Evolutionary conservation across 2,797 vertebrate species (phyloP), one percentile per base, ranked within the genome.

Genomic region (Characodon lateralis): DNA sequence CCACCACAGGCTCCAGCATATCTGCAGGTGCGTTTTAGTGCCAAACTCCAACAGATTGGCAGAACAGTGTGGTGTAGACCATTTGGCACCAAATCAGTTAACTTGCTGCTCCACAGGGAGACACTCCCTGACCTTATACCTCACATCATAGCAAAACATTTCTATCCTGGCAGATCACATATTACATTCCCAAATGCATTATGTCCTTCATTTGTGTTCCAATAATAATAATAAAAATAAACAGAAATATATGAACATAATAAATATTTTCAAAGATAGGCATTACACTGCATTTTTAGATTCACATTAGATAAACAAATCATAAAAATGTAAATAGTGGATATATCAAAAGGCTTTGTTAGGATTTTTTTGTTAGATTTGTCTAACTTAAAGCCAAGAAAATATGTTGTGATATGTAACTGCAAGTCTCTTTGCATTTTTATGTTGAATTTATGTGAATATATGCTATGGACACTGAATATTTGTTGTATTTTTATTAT

Each of bases 1-100:
- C 69, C 80, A 53, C 85, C 89, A 70, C 85, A 63, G 88, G 85
- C 89, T 87, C 82, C 81, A 70, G 86, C 87, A 88, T 88, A 89
- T 90, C 93, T 28, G 88, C 92, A 93, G 93, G 94, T 93, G 93
- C 82, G 83, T 93, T 93, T 92, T 89, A 88, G 94, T 93, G 92
- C 90, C 91, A 94, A 94, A 90, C 91, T 89, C 90, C 91, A 92
- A 94, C 95, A 96, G 95, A 95, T 95, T 95, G 95, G 89, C 89
- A 85, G 92, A 95, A 94, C 95, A 95, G 95, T 95, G 89, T 95
- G 95, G 85, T 89, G 91, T 91, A 85, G 89, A 80, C 89, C 87
- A 93, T 93, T 94, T 95, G 95, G 95, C 95, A 94, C 88, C 41
- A 86, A 83, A 87, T 90, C 88, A 83, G 89, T 88, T 91, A 77